Percentiles rank a stretch among this genome's conserved stretches.
Evolutionary conservation across 2,888 invertebrate genomes (phyloP).

Genomic region (Plebejus melissa): DNA sequence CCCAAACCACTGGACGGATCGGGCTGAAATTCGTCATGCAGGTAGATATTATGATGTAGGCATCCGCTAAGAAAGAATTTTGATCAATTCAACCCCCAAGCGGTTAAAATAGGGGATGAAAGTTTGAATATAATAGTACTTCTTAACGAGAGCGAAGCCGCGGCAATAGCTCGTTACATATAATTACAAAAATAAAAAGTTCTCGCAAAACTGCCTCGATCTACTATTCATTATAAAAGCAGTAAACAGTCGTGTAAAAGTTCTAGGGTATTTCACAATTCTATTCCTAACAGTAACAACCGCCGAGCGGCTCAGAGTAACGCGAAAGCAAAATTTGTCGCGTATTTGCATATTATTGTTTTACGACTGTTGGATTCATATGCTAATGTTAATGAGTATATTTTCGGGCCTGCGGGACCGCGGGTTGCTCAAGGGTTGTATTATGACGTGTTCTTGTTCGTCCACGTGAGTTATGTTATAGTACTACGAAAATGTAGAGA

Average conservation of each 20-base stretch:
- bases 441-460: conserved; percentile 37
- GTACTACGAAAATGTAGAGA: neutral
- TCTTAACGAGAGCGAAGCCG: no score
- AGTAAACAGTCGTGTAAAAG: neutral
- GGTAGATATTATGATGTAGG: no score
- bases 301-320: conserved; percentile 14
- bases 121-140: no score
- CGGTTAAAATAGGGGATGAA: no score
- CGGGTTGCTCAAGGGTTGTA: conserved; percentile 42
- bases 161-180: no score
- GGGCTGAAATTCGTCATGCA: no score
- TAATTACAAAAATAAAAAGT: neutral
- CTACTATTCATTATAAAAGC: neutral
- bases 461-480: conserved; percentile 23
- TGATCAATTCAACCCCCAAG: no score
- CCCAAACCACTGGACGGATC: no score
- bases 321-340: conserved; percentile 27
- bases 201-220: neutral
- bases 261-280: neutral
- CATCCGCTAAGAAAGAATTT: no score
- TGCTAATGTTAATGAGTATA: conserved; percentile 59
- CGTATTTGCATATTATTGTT: conserved; percentile 71
- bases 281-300: conserved; percentile 17
- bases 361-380: conserved; percentile 69
- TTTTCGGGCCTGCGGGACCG: conserved; percentile 53